Evolutionary conservation across 30 jellyfish, hydroid and myxozoan genomes (phyloP).

Genomic region (Euphysa ruthae): DNA sequence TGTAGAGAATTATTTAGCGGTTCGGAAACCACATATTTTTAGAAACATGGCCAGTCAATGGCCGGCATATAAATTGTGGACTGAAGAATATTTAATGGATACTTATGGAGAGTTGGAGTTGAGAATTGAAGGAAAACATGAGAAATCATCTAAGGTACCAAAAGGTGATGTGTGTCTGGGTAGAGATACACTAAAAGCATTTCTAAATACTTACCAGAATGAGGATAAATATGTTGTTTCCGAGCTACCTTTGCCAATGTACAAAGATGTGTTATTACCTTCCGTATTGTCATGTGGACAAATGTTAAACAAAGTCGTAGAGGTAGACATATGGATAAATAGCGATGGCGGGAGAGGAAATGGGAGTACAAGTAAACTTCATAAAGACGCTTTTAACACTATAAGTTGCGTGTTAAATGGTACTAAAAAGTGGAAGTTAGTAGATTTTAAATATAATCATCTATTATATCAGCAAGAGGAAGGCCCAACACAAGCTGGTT

Average conservation of each 20-base stretch:
- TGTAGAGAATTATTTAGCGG: conserved; percentile 46
- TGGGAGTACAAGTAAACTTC: conserved; percentile 55
- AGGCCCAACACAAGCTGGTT: no score
- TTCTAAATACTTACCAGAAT: conserved; percentile 33
- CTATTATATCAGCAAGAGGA: no score
- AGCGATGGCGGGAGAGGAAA: no score
- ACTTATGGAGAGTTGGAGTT: conserved; percentile 44
- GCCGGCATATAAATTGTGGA: conserved; percentile 73
- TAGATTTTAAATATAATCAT: conserved; percentile 45
- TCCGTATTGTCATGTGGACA: conserved; percentile 64
- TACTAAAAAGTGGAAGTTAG: conserved; percentile 63
- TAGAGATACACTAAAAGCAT: conserved; percentile 44
- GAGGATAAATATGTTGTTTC: conserved; percentile 66
- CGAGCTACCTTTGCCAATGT: conserved; percentile 76
- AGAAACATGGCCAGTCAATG: conserved; percentile 51
- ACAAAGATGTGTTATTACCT: conserved; percentile 45
- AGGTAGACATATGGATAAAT: conserved; percentile 79
- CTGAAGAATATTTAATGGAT: conserved; percentile 38
- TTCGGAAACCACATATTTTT: conserved; percentile 45
- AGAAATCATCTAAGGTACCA: conserved; percentile 58
- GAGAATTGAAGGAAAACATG: conserved; percentile 60
- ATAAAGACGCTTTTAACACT: conserved; percentile 78
- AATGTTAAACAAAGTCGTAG: conserved; percentile 36
- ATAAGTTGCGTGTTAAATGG: conserved; percentile 71
- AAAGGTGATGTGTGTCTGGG: conserved; percentile 60